A percentile compares a stretch with the other conserved stretches of the same genome.
Conservation (phyloP, 2,888 invertebrate species). For the Thymelicus lineola region DNA sequence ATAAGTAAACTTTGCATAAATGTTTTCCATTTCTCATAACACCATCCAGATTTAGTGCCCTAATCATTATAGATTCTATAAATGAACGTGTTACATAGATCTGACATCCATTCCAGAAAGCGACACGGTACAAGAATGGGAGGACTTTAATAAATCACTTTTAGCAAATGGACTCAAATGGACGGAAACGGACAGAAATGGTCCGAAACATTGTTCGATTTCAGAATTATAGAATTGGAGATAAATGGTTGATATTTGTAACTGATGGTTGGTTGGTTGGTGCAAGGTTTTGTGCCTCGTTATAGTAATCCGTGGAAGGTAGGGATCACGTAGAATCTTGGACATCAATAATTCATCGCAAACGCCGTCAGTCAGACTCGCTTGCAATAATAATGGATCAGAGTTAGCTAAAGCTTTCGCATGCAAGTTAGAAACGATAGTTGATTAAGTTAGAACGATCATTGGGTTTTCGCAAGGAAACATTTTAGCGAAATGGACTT, state of each 20-base stretch:
- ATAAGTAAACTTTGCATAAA: neutral
- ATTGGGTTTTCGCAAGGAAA: neutral
- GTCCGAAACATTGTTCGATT: slow-evolving; percentile 17
- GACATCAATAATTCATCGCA: slow-evolving; percentile 79
- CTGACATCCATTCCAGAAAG: slow-evolving; percentile 56
- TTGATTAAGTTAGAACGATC: too few species aligned
- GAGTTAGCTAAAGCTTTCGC: slow-evolving; percentile 31
- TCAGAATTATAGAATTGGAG: slow-evolving; percentile 26
- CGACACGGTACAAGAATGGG: slow-evolving; percentile 48
- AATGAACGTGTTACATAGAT: slow-evolving; percentile 64
- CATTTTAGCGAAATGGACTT: neutral
- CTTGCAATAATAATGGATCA: slow-evolving; percentile 73
- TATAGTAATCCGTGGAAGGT: slow-evolving; percentile 49
- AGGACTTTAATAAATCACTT: slow-evolving; percentile 27
- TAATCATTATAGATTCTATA: slow-evolving; percentile 63
- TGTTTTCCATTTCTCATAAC: slow-evolving; percentile 40
- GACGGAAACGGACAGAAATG: slow-evolving; percentile 19
- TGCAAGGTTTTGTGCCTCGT: slow-evolving; percentile 35
- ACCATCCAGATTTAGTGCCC: slow-evolving; percentile 53
- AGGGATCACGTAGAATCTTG: slow-evolving; percentile 69
- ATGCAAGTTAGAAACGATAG: slow-evolving; percentile 21
- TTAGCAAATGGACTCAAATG: slow-evolving; percentile 16
- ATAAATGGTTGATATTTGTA: slow-evolving; percentile 18
- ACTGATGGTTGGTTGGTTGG: slow-evolving; percentile 21
- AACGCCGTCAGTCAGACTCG: slow-evolving; percentile 63